A percentile compares a stretch with the other conserved stretches of the same genome.
Conservation (phyloP, 1,140 invertebrate genomes). For the Periplaneta americana region DNA sequence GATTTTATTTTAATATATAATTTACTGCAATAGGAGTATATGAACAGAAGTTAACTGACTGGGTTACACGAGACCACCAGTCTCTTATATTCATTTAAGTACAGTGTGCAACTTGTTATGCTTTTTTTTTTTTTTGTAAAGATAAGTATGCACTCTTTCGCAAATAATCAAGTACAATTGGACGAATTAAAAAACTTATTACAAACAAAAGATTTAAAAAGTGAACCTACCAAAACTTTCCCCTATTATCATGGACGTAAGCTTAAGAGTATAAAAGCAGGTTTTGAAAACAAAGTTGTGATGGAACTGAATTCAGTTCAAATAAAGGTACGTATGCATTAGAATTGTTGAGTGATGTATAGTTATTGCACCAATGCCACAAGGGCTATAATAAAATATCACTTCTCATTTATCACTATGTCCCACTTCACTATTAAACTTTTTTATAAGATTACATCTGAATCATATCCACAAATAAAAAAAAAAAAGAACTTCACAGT, state of each 20-base stretch:
- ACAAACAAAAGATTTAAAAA: background rate
- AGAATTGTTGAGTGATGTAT: background rate
- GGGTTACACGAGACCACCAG: too few species aligned
- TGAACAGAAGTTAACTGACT: too few species aligned
- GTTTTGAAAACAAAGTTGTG: background rate
- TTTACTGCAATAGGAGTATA: too few species aligned
- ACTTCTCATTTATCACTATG: background rate
- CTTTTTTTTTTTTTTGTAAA: too few species aligned
- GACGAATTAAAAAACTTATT: background rate
- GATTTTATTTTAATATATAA: too few species aligned
- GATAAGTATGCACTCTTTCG: too few species aligned
- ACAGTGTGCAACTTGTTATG: too few species aligned
- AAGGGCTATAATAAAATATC: background rate
- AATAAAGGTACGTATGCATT: too few species aligned
- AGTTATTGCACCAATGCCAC: background rate
- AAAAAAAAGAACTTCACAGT: too few species aligned
- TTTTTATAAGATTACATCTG: background rate
- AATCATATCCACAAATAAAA: too few species aligned
- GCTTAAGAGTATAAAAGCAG: background rate
- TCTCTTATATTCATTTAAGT: too few species aligned
- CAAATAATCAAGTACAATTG: background rate
- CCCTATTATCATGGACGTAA: too few species aligned
- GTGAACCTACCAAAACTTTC: background rate
- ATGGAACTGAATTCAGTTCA: background rate
- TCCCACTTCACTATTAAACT: background rate